Evolutionary conservation across 2,888 invertebrate genomes (phyloP).

Genomic region (Tachina fera): DNA sequence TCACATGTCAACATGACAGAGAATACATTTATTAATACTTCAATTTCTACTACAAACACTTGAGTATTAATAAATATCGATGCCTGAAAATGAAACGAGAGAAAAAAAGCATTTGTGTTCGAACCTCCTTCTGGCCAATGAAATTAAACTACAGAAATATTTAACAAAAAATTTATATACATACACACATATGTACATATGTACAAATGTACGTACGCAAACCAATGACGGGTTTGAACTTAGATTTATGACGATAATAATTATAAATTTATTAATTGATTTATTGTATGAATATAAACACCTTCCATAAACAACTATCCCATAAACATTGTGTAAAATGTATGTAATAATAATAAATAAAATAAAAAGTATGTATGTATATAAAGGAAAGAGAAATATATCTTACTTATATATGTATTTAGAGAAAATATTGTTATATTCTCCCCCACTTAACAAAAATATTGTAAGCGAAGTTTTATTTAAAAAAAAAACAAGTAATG

Average conservation of each 20-base stretch:
- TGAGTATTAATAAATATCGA: slow-evolving; percentile 32
- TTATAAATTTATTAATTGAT: slow-evolving; percentile 81
- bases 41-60: slow-evolving; percentile 30
- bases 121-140: slow-evolving; percentile 63
- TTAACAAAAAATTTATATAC: slow-evolving; percentile 32
- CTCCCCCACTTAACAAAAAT: no score
- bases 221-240: slow-evolving; percentile 71
- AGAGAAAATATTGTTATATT: no score
- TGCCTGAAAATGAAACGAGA: not conserved
- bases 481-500: no score
- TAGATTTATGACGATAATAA: slow-evolving; percentile 81
- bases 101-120: slow-evolving; percentile 41
- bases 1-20: slow-evolving; percentile 69
- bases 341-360: no score
- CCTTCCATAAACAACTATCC: slow-evolving; percentile 32
- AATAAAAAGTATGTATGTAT: no score
- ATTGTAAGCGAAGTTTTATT: no score
- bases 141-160: slow-evolving; percentile 29
- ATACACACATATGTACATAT: no score
- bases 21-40: slow-evolving; percentile 64
- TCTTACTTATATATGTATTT: no score
- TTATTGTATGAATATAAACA: slow-evolving; percentile 74
- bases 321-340: no score
- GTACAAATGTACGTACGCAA: not conserved
- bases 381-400: no score